phyloP scores from a whole-genome alignment of 2,113 vertebrate genomes.

The Hypocryptadius cinnamomeus region DNA sequence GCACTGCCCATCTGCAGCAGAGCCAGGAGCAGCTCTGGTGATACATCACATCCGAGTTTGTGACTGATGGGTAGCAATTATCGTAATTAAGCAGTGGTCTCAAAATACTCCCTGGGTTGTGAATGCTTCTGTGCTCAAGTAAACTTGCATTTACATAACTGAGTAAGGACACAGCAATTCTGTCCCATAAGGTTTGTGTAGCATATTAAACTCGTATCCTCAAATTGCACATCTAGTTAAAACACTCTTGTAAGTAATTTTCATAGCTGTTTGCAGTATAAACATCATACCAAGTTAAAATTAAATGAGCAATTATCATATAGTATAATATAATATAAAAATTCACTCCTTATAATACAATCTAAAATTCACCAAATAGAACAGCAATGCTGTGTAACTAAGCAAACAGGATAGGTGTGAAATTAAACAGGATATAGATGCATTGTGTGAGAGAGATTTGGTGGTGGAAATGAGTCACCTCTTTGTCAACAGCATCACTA shows the following conservation, averaged over 20 bases:
- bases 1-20: neutral
- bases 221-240: neutral
- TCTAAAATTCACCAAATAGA: neutral
- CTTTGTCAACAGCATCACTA: neutral
- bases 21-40: neutral
- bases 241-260: neutral
- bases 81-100: neutral
- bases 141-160: neutral
- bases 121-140: neutral
- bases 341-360: neutral
- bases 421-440: conserved; percentile 46
- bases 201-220: neutral
- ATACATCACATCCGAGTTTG: neutral
- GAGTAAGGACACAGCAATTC: neutral
- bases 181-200: neutral
- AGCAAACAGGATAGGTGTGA: conserved; percentile 55
- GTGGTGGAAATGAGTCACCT: conserved; percentile 47
- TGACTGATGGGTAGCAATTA: neutral
- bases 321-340: neutral
- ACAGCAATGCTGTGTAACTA: neutral
- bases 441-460: neutral
- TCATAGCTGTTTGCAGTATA: neutral
- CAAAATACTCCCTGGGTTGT: neutral
- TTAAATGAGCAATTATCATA: conserved; percentile 15
- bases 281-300: neutral